These are phyloP conservation scores for Triplophysa rosa DNA, from an alignment of 2,113 vertebrate genomes.

Conservation along the genomic window DNA sequence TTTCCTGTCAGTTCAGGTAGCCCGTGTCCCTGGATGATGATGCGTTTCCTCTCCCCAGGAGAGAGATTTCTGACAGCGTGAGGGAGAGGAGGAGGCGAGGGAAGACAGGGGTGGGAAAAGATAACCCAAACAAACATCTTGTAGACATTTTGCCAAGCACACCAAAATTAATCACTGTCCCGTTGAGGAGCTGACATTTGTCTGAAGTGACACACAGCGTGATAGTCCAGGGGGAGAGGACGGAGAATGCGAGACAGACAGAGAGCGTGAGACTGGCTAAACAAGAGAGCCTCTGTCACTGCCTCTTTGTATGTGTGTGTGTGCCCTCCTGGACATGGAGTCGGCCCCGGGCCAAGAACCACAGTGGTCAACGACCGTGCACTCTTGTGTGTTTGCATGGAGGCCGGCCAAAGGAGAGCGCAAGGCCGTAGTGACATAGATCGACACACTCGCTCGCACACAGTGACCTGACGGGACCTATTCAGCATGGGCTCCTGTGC, in stretches of 20 bases:
- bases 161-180: conserved; percentile 78
- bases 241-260: conserved; percentile 61
- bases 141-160: conserved; percentile 73
- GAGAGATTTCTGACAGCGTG: conserved; percentile 42
- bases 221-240: conserved; percentile 69
- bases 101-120: conserved; percentile 63
- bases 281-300: conserved; percentile 70
- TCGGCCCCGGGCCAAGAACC: conserved; percentile 72
- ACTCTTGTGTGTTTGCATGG: conserved; percentile 61
- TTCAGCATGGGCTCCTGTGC: conserved; percentile 67
- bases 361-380: conserved; percentile 69
- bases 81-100: conserved; percentile 28
- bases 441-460: conserved; percentile 47
- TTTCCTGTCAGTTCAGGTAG: conserved; percentile 75
- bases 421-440: conserved; percentile 71
- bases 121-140: conserved; percentile 78
- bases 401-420: conserved; percentile 67
- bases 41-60: conserved; percentile 38
- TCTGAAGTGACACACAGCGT: conserved; percentile 73
- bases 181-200: conserved; percentile 74
- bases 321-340: conserved; percentile 64
- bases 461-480: conserved; percentile 44
- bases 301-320: conserved; percentile 60
- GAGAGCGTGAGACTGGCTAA: conserved; percentile 61
- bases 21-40: conserved; percentile 67